Evolutionary conservation across 2,797 vertebrate genomes (phyloP).

Genomic region (Rallus crepitans): DNA sequence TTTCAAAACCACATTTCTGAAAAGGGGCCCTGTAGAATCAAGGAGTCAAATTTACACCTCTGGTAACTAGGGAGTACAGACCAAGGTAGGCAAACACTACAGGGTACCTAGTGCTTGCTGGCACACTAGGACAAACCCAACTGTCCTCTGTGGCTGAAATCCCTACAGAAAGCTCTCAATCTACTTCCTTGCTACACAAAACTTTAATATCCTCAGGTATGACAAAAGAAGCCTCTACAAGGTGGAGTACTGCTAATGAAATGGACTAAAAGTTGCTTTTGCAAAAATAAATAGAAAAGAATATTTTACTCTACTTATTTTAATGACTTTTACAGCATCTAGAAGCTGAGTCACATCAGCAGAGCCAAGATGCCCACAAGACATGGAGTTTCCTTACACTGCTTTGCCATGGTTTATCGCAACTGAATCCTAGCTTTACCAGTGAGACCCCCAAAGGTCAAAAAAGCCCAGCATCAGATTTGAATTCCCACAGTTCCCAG

Average conservation of each 20-base stretch:
- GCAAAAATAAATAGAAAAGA: not conserved
- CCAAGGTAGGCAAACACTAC: not conserved
- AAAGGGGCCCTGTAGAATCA: not conserved
- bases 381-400: not conserved
- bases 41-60: not conserved
- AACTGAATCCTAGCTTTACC: not conserved
- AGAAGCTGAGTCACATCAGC: not conserved
- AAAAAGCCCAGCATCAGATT: not conserved
- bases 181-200: not conserved
- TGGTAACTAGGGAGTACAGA: not conserved
- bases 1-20: not conserved
- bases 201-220: not conserved
- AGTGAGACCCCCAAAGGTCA: not conserved
- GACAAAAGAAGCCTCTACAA: not conserved
- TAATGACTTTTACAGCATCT: not conserved
- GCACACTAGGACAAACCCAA: not conserved
- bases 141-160: not conserved
- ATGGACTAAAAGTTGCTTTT: not conserved
- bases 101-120: not conserved
- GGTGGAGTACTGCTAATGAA: not conserved
- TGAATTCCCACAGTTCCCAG: not conserved
- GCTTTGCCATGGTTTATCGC: not conserved
- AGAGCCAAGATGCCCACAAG: not conserved
- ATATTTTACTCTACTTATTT: not conserved
- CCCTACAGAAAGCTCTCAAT: not conserved